Evolutionary conservation across 2,888 invertebrate genomes (phyloP), one percentile per base, ranked within the genome.

Genomic region (Lysandra bellargus): DNA sequence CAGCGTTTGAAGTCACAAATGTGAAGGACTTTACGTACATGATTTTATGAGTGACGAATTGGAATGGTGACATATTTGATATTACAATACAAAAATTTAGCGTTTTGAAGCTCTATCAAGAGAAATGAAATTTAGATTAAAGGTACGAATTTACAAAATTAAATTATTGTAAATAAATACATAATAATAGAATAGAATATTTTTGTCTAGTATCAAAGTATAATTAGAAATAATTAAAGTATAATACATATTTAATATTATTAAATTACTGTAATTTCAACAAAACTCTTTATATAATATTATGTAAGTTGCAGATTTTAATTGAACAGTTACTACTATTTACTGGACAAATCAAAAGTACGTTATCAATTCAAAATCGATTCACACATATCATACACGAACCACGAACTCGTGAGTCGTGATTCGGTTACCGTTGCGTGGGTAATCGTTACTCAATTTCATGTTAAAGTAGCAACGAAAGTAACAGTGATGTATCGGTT

Each of bases 401-500:
- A 53, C 53, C 76, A 76, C 53, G 57, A 76, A 57, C 57, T 33
- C 64, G 69, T 74, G 79, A 80, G 61, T 80, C 78, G 78, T 78
- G 80, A 84, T 84, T 82, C 78, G 80, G 80, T 82, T 87, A 85
- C 83, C 85, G 88, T 91, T 87, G 91, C 91, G 90, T 91, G 91
- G 86, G 84, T 84, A 84, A 86, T 83, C 80, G 84, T 90, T 89
- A 88, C 88, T 87, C 85, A 87, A 89, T 85, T 86, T 84, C 82
- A 83, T 82, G 83, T 81, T 80, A 82, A 80, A 89, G 90, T 91
- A 89, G 88, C 85, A 84, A 88, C 86, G 90, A 92, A 92, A 91
- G 90, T 88, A 90, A 91, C 85, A 90, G 90, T 89, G 88, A 87
- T 89, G 88, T 84, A 88, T 87, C 82, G 86, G 81, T 84, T 83